A percentile compares a stretch with the other conserved stretches of the same genome.
These are phyloP conservation scores for Caenorhabditis wallacei DNA, from an alignment of 2,888 invertebrate genomes.

Conservation along the genomic window DNA sequence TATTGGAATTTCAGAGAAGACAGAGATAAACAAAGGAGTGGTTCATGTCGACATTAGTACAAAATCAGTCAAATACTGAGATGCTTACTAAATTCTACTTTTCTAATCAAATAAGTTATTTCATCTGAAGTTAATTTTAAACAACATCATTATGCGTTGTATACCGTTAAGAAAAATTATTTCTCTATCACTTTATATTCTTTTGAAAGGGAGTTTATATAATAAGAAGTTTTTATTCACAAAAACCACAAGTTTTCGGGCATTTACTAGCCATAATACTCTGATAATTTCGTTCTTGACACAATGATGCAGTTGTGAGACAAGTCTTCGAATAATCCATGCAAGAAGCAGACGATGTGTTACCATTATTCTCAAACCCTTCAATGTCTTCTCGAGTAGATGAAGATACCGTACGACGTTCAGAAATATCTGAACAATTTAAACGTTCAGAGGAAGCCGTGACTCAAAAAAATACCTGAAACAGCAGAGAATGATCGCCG, in stretches of 20 bases:
- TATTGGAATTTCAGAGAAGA: too few relatives aligned
- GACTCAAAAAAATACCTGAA: slow-evolving; percentile 11
- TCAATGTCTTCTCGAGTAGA: slow-evolving; percentile 10
- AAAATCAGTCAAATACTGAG: slow-evolving; percentile 18
- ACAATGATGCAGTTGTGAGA: slow-evolving; percentile 21
- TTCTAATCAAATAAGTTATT: too few relatives aligned
- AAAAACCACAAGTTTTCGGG: slow-evolving; percentile 53
- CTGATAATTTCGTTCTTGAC: slow-evolving; percentile 32
- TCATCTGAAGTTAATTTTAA: too few relatives aligned
- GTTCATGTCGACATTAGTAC: slow-evolving; percentile 30
- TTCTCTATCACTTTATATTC: too few relatives aligned
- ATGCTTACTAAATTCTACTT: too few relatives aligned
- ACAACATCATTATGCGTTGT: too few relatives aligned
- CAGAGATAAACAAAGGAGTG: not conserved
- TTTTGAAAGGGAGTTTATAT: too few relatives aligned
- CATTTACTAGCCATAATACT: slow-evolving; percentile 48
- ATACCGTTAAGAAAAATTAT: too few relatives aligned
- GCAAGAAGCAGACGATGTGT: not conserved
- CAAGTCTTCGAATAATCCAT: slow-evolving; percentile 33
- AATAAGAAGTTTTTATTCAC: slow-evolving; percentile 17
- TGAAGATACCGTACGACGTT: not conserved
- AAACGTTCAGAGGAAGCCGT: too few relatives aligned
- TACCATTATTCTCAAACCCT: slow-evolving; percentile 21
- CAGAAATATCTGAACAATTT: slow-evolving; percentile 3
- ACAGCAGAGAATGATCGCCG: not conserved